These are phyloP conservation scores for Sebastes jordani DNA, from an alignment of 2,797 vertebrate species.

Conservation along the genomic window DNA sequence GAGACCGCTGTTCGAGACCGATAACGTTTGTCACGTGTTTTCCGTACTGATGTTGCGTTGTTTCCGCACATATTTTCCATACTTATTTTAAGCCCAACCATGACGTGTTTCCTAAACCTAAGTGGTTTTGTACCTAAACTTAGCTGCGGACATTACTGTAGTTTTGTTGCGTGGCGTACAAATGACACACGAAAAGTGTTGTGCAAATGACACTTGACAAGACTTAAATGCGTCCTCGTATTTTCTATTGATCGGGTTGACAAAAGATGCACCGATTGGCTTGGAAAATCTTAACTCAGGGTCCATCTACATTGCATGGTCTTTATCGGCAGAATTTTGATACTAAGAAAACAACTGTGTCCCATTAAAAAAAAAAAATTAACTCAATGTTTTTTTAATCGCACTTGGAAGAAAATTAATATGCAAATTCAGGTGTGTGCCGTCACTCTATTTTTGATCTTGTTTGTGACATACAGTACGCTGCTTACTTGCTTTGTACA, in stretches of 20 bases:
- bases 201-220: no score
- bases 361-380: background rate
- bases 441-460: background rate
- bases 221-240: no score
- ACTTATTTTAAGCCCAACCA: no score
- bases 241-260: no score
- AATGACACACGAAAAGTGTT: no score
- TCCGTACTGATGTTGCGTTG: no score
- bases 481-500: background rate
- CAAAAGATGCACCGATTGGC: background rate
- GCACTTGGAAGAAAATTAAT: background rate
- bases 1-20: no score
- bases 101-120: no score
- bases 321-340: background rate
- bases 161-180: no score
- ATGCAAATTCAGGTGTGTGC: background rate
- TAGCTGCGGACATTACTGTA: rapidly evolving
- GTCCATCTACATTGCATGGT: background rate
- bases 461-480: background rate
- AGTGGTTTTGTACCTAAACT: no score
- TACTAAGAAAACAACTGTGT: background rate
- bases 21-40: no score
- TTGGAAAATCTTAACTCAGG: background rate
- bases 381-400: background rate
- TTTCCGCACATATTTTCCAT: rapidly evolving